Evolutionary conservation across 92 coral and sea anemone genomes (phyloP).

Genomic region (Epizoanthus illoricatus): DNA sequence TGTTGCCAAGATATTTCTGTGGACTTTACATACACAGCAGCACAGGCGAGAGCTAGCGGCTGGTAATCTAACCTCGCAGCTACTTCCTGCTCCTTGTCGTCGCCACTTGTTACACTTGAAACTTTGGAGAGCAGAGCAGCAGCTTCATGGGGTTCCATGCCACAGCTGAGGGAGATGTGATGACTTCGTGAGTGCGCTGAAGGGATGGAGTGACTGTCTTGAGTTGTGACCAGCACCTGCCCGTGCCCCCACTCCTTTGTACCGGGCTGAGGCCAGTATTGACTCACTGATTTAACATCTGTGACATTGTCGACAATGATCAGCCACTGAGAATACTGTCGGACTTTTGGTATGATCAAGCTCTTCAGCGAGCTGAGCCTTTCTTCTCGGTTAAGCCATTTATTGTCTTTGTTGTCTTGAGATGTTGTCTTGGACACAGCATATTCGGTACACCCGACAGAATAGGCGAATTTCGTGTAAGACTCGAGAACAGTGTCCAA

Average conservation of each 20-base stretch:
- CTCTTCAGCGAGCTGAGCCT: slow-evolving; percentile 35
- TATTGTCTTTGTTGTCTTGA: neutral
- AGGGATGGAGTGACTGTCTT: slow-evolving; percentile 24
- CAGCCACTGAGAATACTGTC: slow-evolving; percentile 42
- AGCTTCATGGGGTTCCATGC: slow-evolving; percentile 13
- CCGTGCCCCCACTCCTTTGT: slow-evolving; percentile 40
- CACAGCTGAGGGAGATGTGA: slow-evolving; percentile 7
- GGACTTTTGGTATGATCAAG: slow-evolving; percentile 23
- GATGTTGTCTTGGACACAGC: neutral
- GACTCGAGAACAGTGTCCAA: slow-evolving; percentile 41
- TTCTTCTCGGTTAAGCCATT: neutral
- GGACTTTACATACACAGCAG: too few relatives aligned
- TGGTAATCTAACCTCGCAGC: too few relatives aligned
- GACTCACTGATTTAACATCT: neutral
- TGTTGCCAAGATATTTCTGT: too few relatives aligned
- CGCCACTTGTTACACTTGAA: neutral
- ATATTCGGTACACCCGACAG: slow-evolving; percentile 31
- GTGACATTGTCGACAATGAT: slow-evolving; percentile 45
- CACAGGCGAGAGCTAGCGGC: too few relatives aligned
- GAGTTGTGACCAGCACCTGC: slow-evolving; percentile 43
- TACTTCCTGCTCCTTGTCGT: too few relatives aligned
- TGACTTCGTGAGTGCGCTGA: neutral
- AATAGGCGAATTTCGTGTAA: slow-evolving; percentile 24
- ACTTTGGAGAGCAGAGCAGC: neutral
- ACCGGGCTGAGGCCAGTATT: slow-evolving; percentile 22